Conservation (phyloP, 2,797 vertebrate species). For the Acanthornis magna region DNA sequence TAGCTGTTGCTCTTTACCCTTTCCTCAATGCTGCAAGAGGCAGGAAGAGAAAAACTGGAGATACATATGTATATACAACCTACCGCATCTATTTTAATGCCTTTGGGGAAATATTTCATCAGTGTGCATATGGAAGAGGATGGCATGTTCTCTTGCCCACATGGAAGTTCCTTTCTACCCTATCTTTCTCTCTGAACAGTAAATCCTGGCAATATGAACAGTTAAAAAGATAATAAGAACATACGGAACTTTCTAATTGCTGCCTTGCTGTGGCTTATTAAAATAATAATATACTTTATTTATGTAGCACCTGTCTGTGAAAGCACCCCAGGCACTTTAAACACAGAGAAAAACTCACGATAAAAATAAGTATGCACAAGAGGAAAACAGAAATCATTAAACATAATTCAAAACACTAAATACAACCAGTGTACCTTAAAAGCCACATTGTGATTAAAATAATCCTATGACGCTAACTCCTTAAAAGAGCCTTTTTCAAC, state of each 20-base stretch:
- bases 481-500: neutral
- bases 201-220: neutral
- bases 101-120: neutral
- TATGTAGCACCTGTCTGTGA: neutral
- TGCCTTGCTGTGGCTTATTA: neutral
- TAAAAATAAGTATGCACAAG: neutral
- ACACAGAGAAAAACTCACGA: neutral
- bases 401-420: slow-evolving; percentile 7
- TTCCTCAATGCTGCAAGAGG: neutral
- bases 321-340: neutral
- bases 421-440: neutral
- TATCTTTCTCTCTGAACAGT: neutral
- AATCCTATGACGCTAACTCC: neutral
- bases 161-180: neutral
- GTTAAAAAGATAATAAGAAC: neutral
- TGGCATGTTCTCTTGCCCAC: neutral
- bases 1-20: neutral
- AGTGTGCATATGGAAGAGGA: neutral
- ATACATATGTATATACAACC: neutral
- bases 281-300: slow-evolving; percentile 6
- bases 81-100: neutral
- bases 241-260: neutral
- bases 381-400: neutral
- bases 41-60: neutral
- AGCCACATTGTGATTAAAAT: neutral